Percentiles rank a stretch among this genome's conserved stretches.
These are phyloP conservation scores for Catostylus mosaicus DNA, from an alignment of 30 jellyfish, hydroid and myxozoan species.

Conservation along the genomic window DNA sequence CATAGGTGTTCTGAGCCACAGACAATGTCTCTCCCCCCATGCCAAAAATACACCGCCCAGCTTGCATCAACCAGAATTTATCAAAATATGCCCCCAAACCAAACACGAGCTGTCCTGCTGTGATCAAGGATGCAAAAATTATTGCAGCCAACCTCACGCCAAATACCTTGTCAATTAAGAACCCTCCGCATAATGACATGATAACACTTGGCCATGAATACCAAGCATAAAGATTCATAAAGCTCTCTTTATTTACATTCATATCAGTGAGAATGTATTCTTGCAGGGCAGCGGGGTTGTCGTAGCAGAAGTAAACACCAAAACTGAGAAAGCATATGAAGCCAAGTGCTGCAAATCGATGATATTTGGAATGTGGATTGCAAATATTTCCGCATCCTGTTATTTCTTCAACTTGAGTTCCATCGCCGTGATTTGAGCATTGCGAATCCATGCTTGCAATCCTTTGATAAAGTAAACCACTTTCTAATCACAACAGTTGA, in stretches of 20 bases:
- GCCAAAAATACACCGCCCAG: conserved; percentile 93
- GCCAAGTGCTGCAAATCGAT: conserved; percentile 67
- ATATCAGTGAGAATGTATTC: conserved; percentile 63
- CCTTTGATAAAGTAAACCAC: too few relatives aligned
- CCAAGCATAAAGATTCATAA: conserved; percentile 89
- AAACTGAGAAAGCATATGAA: conserved; percentile 93
- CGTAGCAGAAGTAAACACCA: conserved; percentile 95
- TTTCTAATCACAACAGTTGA: too few relatives aligned
- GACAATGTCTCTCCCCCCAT: conserved; percentile 98
- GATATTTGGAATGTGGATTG: conserved; percentile 75
- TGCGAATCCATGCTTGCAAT: neutral
- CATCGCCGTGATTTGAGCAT: neutral
- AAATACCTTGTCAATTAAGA: conserved; percentile 86
- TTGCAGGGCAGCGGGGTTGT: conserved; percentile 96
- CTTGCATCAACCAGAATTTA: conserved; percentile 81
- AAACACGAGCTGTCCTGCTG: conserved; percentile 83
- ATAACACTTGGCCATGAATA: conserved; percentile 98
- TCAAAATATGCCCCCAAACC: conserved; percentile 82
- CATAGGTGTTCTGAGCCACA: conserved; percentile 95
- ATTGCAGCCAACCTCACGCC: conserved; percentile 92
- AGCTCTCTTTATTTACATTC: conserved; percentile 56
- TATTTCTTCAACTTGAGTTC: neutral
- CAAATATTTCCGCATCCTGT: conserved; percentile 37
- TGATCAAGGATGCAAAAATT: conserved; percentile 72
- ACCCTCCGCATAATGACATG: conserved; percentile 91